phyloP scores from a whole-genome alignment of 2,888 invertebrate genomes.

The Drosophila siamana region DNA sequence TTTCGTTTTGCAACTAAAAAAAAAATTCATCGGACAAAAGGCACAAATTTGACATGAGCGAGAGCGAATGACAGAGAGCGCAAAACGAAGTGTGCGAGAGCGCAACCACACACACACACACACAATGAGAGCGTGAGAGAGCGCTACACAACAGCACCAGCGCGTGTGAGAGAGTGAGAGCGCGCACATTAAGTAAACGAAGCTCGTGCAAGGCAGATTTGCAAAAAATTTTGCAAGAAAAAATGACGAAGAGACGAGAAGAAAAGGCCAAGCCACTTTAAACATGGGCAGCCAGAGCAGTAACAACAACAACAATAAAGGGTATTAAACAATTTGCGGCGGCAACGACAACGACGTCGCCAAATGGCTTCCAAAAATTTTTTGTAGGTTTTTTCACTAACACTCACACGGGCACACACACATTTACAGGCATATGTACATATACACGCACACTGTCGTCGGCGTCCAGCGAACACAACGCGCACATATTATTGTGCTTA shows the following conservation, averaged over 20 bases:
- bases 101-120: constrained; percentile 8
- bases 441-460: constrained; percentile 46
- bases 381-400: constrained; percentile 60
- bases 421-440: constrained; percentile 4
- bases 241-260: constrained; percentile 35
- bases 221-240: constrained; percentile 62
- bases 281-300: constrained; percentile 39
- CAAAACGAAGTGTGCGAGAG: constrained; percentile 22
- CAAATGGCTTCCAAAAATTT: constrained; percentile 53
- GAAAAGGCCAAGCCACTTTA: constrained; percentile 63
- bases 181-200: constrained; percentile 68
- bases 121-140: constrained; percentile 29
- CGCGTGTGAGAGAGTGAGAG: constrained; percentile 42
- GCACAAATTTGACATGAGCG: constrained; percentile 69
- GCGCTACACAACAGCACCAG: constrained; percentile 32
- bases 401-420: constrained; percentile 34
- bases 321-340: constrained; percentile 61
- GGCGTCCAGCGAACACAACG: constrained; percentile 47
- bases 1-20: constrained; percentile 64
- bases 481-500: constrained; percentile 32
- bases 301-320: constrained; percentile 40
- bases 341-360: constrained; percentile 37
- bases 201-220: constrained; percentile 74
- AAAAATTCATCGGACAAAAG: constrained; percentile 71
- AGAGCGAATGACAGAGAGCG: constrained; percentile 14